A percentile compares a stretch with the other conserved stretches of the same genome.
These are phyloP conservation scores for Distichodus sexfasciatus DNA, from an alignment of 2,797 vertebrate genomes.

Conservation along the genomic window DNA sequence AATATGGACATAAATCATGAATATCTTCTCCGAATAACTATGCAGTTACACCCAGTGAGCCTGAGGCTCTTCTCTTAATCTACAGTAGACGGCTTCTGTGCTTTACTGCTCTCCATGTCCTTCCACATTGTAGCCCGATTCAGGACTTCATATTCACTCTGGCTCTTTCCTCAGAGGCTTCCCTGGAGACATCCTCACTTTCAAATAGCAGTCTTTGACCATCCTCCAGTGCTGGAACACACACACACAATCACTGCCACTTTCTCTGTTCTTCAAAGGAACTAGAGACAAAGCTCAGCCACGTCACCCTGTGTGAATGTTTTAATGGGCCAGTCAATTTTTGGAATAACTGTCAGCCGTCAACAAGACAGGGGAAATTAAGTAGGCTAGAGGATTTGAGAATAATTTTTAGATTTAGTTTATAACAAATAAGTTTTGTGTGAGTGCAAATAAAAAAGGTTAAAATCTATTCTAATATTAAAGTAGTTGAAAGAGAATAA, in stretches of 20 bases:
- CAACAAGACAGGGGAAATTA: not conserved
- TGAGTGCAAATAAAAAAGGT: too few relatives aligned
- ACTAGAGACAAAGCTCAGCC: constrained; percentile 8
- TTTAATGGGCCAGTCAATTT: not conserved
- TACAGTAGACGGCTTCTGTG: not conserved
- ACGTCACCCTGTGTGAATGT: not conserved
- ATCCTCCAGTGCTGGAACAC: not conserved
- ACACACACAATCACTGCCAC: constrained; percentile 10
- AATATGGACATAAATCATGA: not conserved
- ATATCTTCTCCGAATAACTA: not conserved
- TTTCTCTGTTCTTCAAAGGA: constrained; percentile 10
- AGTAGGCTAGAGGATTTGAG: not conserved
- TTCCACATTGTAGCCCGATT: not conserved
- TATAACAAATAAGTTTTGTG: too few relatives aligned
- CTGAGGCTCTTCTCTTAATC: not conserved
- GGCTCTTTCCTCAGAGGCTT: not conserved
- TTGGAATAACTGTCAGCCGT: not conserved
- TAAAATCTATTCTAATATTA: not conserved
- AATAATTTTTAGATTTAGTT: too few relatives aligned
- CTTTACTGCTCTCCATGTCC: not conserved
- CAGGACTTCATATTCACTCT: constrained; percentile 3
- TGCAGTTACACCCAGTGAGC: not conserved
- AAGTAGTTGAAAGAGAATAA: not conserved
- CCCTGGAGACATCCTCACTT: not conserved
- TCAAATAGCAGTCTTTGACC: not conserved